Percentiles rank a stretch among this genome's conserved stretches.
Evolutionary conservation across 1,140 invertebrate species (phyloP).

Genomic region (Drosophila sechellia): DNA sequence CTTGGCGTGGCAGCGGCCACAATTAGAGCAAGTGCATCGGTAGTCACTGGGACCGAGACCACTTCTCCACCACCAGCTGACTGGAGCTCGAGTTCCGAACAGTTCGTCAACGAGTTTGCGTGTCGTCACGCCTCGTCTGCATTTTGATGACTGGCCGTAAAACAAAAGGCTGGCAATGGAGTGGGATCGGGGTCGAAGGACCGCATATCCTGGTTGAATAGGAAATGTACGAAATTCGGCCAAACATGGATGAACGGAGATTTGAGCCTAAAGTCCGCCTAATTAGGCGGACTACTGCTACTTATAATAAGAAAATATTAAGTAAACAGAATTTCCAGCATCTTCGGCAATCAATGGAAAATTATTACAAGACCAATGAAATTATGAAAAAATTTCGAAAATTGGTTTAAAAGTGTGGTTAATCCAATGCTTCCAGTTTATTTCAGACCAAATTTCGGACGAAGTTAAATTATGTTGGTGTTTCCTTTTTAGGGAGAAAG

Average conservation of each 20-base stretch:
- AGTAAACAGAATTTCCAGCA: no score
- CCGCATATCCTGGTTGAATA: not conserved
- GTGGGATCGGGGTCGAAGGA: not conserved
- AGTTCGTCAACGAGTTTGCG: constrained; percentile 36
- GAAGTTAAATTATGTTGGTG: no score
- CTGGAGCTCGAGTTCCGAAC: constrained; percentile 2
- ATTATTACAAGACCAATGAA: not conserved
- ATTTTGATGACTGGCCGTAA: constrained; percentile 35
- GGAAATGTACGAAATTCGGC: no score
- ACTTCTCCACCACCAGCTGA: constrained; percentile 12
- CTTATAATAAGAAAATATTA: no score
- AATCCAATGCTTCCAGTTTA: no score
- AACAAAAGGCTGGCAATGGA: constrained; percentile 25
- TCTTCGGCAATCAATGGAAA: not conserved
- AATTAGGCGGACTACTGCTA: no score
- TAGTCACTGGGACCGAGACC: not conserved
- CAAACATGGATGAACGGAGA: no score
- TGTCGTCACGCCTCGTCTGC: constrained; percentile 35
- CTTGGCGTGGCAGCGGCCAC: constrained; percentile 35
- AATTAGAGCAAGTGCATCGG: constrained; percentile 41
- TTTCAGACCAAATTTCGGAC: no score
- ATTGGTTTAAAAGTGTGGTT: no score
- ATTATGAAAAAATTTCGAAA: no score
- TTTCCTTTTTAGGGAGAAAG: no score
- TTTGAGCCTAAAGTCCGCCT: no score